Percentiles rank a stretch among this genome's conserved stretches.
phyloP scores from a whole-genome alignment of 1,140 invertebrate species.

The Aporrectodea caliginosa region DNA sequence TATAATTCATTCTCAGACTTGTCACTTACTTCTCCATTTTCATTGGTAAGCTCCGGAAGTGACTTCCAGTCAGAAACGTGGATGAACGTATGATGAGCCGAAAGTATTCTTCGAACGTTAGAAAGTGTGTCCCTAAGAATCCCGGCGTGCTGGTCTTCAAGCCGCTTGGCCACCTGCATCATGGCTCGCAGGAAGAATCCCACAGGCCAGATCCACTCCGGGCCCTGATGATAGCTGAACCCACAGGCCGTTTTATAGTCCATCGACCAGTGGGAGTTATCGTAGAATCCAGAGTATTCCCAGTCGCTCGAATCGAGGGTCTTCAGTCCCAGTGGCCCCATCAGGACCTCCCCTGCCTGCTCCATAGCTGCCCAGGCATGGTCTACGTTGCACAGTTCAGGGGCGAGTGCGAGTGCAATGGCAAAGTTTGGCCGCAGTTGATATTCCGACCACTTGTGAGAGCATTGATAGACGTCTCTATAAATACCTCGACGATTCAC shows the following conservation, averaged over 20 bases:
- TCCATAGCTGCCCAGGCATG: conserved; percentile 82
- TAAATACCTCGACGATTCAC: conserved; percentile 87
- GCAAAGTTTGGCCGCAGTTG: conserved; percentile 91
- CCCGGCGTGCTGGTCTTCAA: conserved; percentile 59
- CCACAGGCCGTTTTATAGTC: conserved; percentile 84
- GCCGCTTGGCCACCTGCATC: conserved; percentile 68
- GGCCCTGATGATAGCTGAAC: conserved; percentile 98
- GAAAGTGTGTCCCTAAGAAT: conserved; percentile 66
- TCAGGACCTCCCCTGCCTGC: conserved; percentile 68
- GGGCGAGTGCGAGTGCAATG: conserved; percentile 82
- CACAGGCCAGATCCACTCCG: conserved; percentile 97
- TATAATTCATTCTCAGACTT: too few relatives aligned
- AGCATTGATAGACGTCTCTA: conserved; percentile 82
- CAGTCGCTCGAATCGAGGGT: conserved; percentile 93
- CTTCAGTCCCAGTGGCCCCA: conserved; percentile 93
- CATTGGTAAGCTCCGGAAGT: conserved; percentile 92
- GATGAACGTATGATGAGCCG: conserved; percentile 72
- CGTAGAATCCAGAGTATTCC: conserved; percentile 88
- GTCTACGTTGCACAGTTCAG: conserved; percentile 78
- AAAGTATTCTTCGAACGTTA: conserved; percentile 67
- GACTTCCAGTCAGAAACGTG: conserved; percentile 73
- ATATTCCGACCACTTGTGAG: conserved; percentile 81
- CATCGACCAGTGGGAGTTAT: conserved; percentile 81
- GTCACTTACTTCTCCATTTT: conserved; percentile 64
- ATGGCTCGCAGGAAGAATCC: conserved; percentile 87